A percentile compares a stretch with the other conserved stretches of the same genome.
Evolutionary conservation across 2,113 vertebrate genomes (phyloP).

Genomic region (Benitochromis conjunctus): DNA sequence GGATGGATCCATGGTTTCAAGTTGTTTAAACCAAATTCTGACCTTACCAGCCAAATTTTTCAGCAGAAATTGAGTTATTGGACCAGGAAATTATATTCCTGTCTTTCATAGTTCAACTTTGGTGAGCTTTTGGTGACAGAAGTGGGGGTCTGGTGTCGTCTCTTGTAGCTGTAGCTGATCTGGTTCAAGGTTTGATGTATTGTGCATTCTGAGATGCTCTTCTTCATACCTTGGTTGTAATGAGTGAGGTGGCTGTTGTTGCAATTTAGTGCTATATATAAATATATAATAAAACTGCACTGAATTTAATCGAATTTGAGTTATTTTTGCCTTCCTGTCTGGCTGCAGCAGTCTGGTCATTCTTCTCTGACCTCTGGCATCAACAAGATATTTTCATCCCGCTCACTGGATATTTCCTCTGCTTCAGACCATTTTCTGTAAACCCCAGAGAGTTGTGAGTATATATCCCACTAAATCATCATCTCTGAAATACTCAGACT

Average conservation of each 20-base stretch:
- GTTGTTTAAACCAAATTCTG: not conserved
- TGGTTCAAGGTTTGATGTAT: not conserved
- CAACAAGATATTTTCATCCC: not conserved
- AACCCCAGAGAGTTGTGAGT: not conserved
- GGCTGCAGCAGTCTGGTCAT: not conserved
- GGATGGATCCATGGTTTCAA: rapidly evolving
- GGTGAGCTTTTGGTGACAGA: not conserved
- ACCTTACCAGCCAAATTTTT: not conserved
- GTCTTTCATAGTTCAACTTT: not conserved
- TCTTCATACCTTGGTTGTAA: not conserved
- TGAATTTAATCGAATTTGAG: not conserved
- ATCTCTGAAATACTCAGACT: not conserved
- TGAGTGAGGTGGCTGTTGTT: not conserved
- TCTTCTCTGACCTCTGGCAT: not conserved
- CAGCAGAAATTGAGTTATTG: not conserved
- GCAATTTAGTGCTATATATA: not conserved
- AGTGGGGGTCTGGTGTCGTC: no score
- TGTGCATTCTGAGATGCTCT: not conserved
- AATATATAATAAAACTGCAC: not conserved
- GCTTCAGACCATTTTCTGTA: not conserved
- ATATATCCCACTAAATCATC: not conserved
- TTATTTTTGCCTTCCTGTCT: not conserved
- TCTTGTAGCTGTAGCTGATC: not conserved
- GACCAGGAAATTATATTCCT: not conserved
- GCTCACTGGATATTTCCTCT: not conserved